Base-by-base conservation (phyloP, 1,140 invertebrate genomes). In the Drosophila neocordata region DNA sequence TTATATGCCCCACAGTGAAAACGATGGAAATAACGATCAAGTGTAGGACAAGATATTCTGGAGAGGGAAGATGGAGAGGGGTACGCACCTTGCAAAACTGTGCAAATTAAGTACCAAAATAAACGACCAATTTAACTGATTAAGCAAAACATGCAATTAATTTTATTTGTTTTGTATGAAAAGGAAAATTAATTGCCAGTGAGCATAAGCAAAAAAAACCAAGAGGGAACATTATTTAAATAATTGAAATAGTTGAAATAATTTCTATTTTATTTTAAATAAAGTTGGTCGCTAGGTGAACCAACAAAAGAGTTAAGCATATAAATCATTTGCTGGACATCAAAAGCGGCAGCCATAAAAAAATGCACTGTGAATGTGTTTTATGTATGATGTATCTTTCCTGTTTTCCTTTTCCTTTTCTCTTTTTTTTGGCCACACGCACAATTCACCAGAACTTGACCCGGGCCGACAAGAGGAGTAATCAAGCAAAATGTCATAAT, bases 81-180 rank as follows among this genome's bases (percentile, higher is more conserved):
- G 31, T 11, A 22, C 15, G 37, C 65, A 71, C 57, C 53, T 82
- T 37, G 82, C 67, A 57, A 56, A 66, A 63, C 83, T 74, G 52
- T 20, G 66, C 80, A 78, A 88, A 85, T 89, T 85, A 87, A 74
- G 80, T 84, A 88, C 81, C 81, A 75, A 77, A 88, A 88, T 88
- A 88, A 89, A 88, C 70, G 84, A 78, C 65, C 84, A 85, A 85
- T 88, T 88, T 88, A 48, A 77, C 85, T 89, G 84, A 88, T 88
- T 88, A 88, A 85, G 70, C 85, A 85, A 84, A 89, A 89, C 84
- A 89, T 73, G 85, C 84, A 85, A 85, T 89, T 88, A 88, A 88
- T 88, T 88, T 88, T 75, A 78, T 67, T 75, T 57, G 48, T 37
- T 61, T 31, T 57, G 64, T 22, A 61, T 27, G 48, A 59, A 69